Percentiles rank a stretch among this genome's conserved stretches.
Conservation (phyloP, 2,113 vertebrate species). For the Stomatorhinus ivindoensis region DNA sequence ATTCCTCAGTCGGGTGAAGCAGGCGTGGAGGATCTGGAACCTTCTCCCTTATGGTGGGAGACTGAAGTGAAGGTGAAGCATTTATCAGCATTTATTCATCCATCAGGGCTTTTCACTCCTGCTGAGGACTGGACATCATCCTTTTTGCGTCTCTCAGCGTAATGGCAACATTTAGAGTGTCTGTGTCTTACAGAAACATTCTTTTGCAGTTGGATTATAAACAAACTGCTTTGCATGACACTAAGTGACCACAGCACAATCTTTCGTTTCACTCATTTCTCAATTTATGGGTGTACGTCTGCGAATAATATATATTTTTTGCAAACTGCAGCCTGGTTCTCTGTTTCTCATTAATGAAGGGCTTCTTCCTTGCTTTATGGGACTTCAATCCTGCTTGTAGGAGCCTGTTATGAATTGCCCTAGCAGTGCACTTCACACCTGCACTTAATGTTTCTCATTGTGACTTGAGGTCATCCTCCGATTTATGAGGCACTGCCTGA, state of each 20-base stretch:
- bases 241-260: not conserved
- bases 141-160: not conserved
- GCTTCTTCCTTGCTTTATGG: not conserved
- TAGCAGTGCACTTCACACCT: not conserved
- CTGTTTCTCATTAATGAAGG: not conserved
- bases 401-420: not conserved
- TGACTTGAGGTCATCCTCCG: not conserved
- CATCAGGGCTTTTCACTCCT: not conserved
- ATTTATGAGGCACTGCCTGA: not conserved
- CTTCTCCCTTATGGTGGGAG: too few species aligned
- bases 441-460: not conserved
- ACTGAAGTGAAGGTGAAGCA: too few species aligned
- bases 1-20: too few species aligned
- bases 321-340: not conserved
- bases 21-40: too few species aligned
- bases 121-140: not conserved
- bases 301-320: not conserved
- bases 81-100: not conserved
- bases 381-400: not conserved
- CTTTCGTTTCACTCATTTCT: not conserved
- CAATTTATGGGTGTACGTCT: not conserved
- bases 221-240: not conserved
- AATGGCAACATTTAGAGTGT: not conserved
- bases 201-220: not conserved
- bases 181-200: not conserved